These are phyloP conservation scores for Lomographa bimaculata DNA, from an alignment of 2,888 invertebrate genomes.

Conservation along the genomic window DNA sequence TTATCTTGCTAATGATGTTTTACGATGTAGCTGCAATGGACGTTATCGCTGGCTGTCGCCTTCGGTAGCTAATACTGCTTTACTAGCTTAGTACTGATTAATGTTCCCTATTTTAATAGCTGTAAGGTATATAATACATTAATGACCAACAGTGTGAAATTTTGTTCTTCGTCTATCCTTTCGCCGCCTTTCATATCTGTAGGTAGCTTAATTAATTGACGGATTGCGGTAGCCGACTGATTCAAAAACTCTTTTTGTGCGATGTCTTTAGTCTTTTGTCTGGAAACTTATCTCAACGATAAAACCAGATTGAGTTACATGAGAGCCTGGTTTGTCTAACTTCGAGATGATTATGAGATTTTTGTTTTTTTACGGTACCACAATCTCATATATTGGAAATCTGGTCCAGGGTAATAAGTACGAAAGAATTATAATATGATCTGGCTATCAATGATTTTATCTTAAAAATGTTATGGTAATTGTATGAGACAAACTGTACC, in stretches of 20 bases:
- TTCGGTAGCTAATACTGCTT: constrained; percentile 66
- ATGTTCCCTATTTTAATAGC: constrained; percentile 33
- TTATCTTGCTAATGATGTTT: constrained; percentile 82
- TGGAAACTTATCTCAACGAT: constrained; percentile 52
- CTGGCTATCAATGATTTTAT: no score
- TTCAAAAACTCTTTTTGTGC: constrained; percentile 65
- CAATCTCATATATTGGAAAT: no score
- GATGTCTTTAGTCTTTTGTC: constrained; percentile 64
- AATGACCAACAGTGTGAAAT: constrained; percentile 38
- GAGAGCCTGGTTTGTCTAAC: no score
- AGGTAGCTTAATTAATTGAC: constrained; percentile 72
- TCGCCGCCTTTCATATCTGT: constrained; percentile 72
- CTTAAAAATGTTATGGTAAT: no score
- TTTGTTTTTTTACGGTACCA: no score
- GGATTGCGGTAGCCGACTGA: constrained; percentile 68
- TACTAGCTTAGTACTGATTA: constrained; percentile 32
- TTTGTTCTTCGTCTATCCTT: constrained; percentile 52
- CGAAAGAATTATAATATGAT: no score
- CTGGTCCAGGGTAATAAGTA: no score
- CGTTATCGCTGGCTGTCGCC: constrained; percentile 69
- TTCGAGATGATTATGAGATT: no score
- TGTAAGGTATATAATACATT: constrained; percentile 43
- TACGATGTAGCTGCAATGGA: constrained; percentile 66
- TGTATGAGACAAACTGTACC: no score
- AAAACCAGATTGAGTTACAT: constrained; percentile 29